Evolutionary conservation across 2,888 invertebrate species (phyloP).

Genomic region (Eilema sororculum): DNA sequence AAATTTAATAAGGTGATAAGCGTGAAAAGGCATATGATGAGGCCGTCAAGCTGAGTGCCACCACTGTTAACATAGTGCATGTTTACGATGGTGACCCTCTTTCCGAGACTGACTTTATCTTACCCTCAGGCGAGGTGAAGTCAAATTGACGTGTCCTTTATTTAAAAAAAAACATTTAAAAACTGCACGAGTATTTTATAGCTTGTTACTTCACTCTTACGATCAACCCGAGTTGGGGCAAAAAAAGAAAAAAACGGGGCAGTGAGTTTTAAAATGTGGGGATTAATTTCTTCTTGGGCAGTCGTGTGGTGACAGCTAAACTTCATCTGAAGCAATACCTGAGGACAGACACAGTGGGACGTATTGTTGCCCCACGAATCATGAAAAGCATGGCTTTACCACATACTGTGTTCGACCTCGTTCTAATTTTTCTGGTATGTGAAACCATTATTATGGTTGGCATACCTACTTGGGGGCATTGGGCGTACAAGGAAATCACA

Average conservation of each 20-base stretch:
- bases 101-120: too few relatives aligned
- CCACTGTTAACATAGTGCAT: too few relatives aligned
- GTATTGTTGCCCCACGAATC: not conserved
- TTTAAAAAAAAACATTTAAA: too few relatives aligned
- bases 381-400: not conserved
- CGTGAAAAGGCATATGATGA: too few relatives aligned
- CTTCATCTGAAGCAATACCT: not conserved
- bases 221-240: too few relatives aligned
- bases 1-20: too few relatives aligned
- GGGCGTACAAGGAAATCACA: not conserved
- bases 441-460: not conserved
- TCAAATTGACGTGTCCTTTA: too few relatives aligned
- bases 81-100: too few relatives aligned
- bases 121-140: too few relatives aligned
- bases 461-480: constrained; percentile 3
- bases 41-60: too few relatives aligned
- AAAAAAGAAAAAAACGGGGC: not conserved
- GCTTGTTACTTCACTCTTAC: too few relatives aligned
- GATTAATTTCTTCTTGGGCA: not conserved
- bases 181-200: too few relatives aligned
- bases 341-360: not conserved
- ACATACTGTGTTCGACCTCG: not conserved
- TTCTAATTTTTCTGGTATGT: not conserved
- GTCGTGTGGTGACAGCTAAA: not conserved
- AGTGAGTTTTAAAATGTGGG: not conserved